Percentiles rank a stretch among this genome's conserved stretches.
These are phyloP conservation scores for Anser brachyrhynchus DNA, from an alignment of 2,113 vertebrate species.

Conservation along the genomic window DNA sequence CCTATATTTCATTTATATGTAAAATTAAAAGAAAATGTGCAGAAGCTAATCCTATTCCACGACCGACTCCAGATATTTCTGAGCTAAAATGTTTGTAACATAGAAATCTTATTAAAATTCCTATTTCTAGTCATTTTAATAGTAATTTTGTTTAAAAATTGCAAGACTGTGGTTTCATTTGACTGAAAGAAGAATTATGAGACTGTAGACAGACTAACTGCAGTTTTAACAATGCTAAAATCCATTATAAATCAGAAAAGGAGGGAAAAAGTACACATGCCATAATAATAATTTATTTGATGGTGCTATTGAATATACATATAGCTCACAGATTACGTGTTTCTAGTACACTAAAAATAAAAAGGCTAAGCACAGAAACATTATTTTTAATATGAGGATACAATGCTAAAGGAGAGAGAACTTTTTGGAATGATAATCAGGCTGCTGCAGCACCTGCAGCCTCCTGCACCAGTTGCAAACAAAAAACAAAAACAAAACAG, in stretches of 20 bases:
- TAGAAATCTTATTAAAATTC: conserved; percentile 48
- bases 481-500: not conserved
- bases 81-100: conserved; percentile 36
- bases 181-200: conserved; percentile 34
- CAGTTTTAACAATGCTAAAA: conserved; percentile 60
- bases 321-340: conserved; percentile 44
- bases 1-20: conserved; percentile 43
- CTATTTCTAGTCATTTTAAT: conserved; percentile 41
- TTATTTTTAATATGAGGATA: conserved; percentile 50
- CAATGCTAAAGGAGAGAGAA: conserved; percentile 13
- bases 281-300: conserved; percentile 63
- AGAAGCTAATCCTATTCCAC: conserved; percentile 17
- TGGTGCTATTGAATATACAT: conserved; percentile 51
- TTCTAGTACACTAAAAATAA: conserved; percentile 59
- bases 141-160: conserved; percentile 52
- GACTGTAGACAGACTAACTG: conserved; percentile 46
- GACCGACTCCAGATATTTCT: conserved; percentile 10
- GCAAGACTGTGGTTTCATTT: conserved; percentile 38
- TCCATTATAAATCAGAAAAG: conserved; percentile 63
- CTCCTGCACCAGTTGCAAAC: not conserved
- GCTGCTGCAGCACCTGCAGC: not conserved
- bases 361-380: conserved; percentile 29
- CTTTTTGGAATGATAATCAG: conserved; percentile 43
- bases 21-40: conserved; percentile 54
- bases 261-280: conserved; percentile 43